These are phyloP conservation scores for Eurois occulta DNA, from an alignment of 2,888 invertebrate species.

Conservation along the genomic window DNA sequence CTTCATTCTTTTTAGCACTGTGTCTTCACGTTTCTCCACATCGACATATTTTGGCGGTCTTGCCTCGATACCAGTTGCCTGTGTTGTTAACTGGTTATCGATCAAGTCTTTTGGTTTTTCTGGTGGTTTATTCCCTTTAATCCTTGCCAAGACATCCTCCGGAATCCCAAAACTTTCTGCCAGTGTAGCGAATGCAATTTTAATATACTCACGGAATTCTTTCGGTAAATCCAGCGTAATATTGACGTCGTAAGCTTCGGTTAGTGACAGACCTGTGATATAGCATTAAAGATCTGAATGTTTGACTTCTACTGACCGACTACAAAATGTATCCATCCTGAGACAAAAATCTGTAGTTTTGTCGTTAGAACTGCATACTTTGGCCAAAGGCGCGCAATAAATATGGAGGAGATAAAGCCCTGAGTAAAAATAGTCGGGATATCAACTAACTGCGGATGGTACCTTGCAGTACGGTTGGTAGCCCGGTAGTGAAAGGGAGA, in stretches of 20 bases:
- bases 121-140: background rate
- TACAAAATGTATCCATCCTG: too few species aligned
- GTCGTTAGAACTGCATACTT: too few species aligned
- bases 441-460: too few species aligned
- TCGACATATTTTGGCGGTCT: background rate
- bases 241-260: constrained; percentile 47
- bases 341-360: too few species aligned
- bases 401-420: too few species aligned
- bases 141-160: too few species aligned
- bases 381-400: too few species aligned
- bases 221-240: constrained; percentile 60
- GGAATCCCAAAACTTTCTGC: background rate
- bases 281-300: background rate
- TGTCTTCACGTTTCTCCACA: too few species aligned
- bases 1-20: constrained; percentile 60
- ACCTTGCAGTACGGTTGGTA: background rate
- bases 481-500: background rate
- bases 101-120: too few species aligned
- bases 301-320: background rate
- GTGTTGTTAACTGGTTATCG: too few species aligned
- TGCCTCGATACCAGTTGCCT: background rate
- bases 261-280: constrained; percentile 37
- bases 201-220: rapidly evolving
- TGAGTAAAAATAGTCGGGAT: too few species aligned
- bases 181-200: background rate